A percentile compares a stretch with the other conserved stretches of the same genome.
Evolutionary conservation across 2,797 vertebrate genomes (phyloP).

Genomic region (Alosa sapidissima): DNA sequence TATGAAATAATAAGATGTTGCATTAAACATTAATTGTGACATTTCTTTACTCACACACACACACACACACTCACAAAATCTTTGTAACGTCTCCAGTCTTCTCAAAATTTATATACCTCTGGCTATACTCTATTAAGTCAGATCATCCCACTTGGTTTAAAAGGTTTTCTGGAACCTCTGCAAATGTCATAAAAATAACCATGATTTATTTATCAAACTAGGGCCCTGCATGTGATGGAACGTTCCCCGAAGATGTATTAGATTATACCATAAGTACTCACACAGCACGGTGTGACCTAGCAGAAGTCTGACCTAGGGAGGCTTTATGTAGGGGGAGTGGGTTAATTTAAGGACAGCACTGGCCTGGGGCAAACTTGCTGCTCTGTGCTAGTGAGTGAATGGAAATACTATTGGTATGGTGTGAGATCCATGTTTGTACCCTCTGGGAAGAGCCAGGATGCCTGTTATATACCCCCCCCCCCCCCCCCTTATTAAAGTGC

Average conservation of each 20-base stretch:
- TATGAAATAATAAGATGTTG: constrained; percentile 22
- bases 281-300: neutral
- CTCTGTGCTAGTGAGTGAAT: neutral
- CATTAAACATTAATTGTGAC: constrained; percentile 21
- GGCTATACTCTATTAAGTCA: constrained; percentile 16
- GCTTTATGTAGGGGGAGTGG: neutral
- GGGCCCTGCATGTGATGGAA: neutral
- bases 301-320: neutral
- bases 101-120: neutral
- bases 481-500: neutral
- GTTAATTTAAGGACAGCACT: neutral
- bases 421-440: neutral
- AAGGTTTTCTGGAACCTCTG: constrained; percentile 21
- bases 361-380: neutral
- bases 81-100: neutral
- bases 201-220: constrained; percentile 14
- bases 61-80: neutral
- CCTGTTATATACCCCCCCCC: neutral
- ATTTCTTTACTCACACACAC: neutral
- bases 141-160: constrained; percentile 15
- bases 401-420: neutral
- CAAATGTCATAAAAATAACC: constrained; percentile 23
- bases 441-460: neutral
- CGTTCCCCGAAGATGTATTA: neutral
- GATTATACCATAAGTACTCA: neutral